phyloP scores from a whole-genome alignment of 2,888 invertebrate species.

The Idaea dimidiata region DNA sequence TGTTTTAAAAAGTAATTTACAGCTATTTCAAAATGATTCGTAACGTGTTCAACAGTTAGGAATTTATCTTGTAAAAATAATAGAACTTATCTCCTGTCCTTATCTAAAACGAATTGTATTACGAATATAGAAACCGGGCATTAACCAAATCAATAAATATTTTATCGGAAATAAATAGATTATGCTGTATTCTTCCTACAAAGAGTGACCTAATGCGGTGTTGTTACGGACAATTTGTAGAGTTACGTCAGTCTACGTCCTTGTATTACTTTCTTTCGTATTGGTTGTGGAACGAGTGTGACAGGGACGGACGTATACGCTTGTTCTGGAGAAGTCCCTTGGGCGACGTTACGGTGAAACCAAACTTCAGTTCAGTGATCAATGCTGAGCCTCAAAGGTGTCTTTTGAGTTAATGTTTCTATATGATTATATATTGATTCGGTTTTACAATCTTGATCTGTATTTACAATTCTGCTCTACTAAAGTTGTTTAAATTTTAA shows the following conservation, averaged over 20 bases:
- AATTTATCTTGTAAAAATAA: too few species aligned
- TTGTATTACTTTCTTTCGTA: slow-evolving; percentile 53
- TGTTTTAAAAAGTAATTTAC: too few species aligned
- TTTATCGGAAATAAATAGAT: slow-evolving; percentile 44
- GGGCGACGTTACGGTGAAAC: slow-evolving; percentile 69
- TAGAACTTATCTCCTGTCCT: too few species aligned
- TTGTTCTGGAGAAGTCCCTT: slow-evolving; percentile 53
- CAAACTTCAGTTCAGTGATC: slow-evolving; percentile 69
- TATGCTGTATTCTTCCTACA: slow-evolving; percentile 46
- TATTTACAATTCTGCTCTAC: slow-evolving; percentile 3
- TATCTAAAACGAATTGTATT: too few species aligned
- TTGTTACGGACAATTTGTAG: slow-evolving; percentile 64
- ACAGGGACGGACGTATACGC: slow-evolving; percentile 47
- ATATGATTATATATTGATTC: slow-evolving; percentile 54
- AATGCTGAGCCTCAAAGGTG: slow-evolving; percentile 65
- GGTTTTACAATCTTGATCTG: slow-evolving; percentile 32
- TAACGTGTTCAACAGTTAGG: too few species aligned
- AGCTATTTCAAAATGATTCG: too few species aligned
- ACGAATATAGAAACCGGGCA: too few species aligned
- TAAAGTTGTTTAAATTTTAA: background rate
- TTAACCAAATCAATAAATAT: slow-evolving; percentile 43
- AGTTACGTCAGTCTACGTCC: slow-evolving; percentile 42
- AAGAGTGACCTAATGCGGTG: slow-evolving; percentile 62
- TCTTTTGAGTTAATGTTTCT: slow-evolving; percentile 65
- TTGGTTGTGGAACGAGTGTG: slow-evolving; percentile 49